Base-by-base conservation (phyloP, 2,888 invertebrate species). In the Heteromurus nitidus region DNA sequence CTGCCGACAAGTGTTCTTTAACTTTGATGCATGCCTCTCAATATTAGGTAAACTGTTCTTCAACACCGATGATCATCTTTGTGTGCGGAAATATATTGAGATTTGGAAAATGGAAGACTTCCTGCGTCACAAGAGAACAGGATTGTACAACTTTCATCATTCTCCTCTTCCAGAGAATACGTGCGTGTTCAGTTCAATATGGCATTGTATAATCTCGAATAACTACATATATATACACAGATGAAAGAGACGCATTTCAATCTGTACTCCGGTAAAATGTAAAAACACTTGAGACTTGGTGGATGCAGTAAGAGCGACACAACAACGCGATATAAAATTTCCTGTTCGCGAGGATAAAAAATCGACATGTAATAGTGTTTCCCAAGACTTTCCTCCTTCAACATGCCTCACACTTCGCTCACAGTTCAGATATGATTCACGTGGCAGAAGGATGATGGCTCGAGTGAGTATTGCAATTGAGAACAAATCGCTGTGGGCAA, bases 401-500 rank as follows among this genome's bases (percentile, higher is more conserved):
- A n/a, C n/a, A n/a, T n/a, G n/a, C n/a, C n/a, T n/a, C n/a, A n/a
- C n/a, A n/a, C n/a, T n/a, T n/a, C n/a, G n/a, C n/a, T n/a, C n/a
- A n/a, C n/a, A n/a, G n/a, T n/a, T n/a, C n/a, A n/a, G n/a, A 36
- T 36, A 13, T n/a, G 22, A 18, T 50, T 50, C 50, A 50, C 20
- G 50, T 50, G 50, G 50, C 20, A 22, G 22, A 47, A n/a, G 50
- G 26, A 50, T 68, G 47, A 28, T 28, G 68, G 30, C 47, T 68
- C 3, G 36, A 18, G 36, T 7, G 64, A 68, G 53, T 42, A 60
- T 36, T 58, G 26, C 58, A 70, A 70, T 70, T 31, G 36, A 42
- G 60, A 60, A 42, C 55, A 70, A 58, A 58, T 70, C 70, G 69
- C 69, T 69, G 55, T 69, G 55, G 69, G 69, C 69, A 55, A 69